Evolutionary conservation across 2,888 invertebrate species (phyloP), one percentile per base, ranked within the genome.

Genomic region (Agrotis segetum): DNA sequence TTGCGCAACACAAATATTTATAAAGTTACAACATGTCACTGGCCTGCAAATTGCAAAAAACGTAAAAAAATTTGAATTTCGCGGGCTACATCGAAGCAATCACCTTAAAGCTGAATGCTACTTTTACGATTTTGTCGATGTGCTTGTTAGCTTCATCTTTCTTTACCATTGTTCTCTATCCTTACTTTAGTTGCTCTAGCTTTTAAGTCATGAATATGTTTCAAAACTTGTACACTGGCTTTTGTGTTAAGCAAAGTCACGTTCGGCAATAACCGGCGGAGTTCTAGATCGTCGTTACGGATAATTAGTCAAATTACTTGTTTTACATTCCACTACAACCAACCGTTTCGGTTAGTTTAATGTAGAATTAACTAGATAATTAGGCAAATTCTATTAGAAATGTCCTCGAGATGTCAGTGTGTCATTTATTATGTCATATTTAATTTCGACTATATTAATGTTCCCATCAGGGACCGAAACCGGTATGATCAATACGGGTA

Each of bases 341-440:
- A 59, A 55, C 40, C 40, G 78, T 71, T 71, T 67, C 62, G 56
- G 72, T 46, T 77, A 77, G 67, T 67, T 81, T 71, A 34, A 24
- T 52, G 7, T 53, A 44, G 13, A 11, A 34, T 44, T 62, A 62
- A 46, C 24, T 11, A 63, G 17, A 76, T 77, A 52, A 64, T 47
- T 11, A 53, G 21, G 13, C 53, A 61, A 13, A 46, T 56, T 68
- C 13, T 52, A n/a, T 16, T 11, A 11, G 44, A 5, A 47, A 73
- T 58, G 44, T 40, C 67, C 59, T 75, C 13, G 24, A 19, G 7
- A 50, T 62, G 24, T 67, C 49, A 60, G 44, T 47, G 17, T 52
- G 14, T 16, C 5, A 40, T 55, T 55, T 52, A 17, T 13, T 68
- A 21, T 19, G 21, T 17, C 17, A 53, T 14, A 46, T 14, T 67